phyloP scores from a whole-genome alignment of 2,888 invertebrate species.

The Eupithecia abbreviata region DNA sequence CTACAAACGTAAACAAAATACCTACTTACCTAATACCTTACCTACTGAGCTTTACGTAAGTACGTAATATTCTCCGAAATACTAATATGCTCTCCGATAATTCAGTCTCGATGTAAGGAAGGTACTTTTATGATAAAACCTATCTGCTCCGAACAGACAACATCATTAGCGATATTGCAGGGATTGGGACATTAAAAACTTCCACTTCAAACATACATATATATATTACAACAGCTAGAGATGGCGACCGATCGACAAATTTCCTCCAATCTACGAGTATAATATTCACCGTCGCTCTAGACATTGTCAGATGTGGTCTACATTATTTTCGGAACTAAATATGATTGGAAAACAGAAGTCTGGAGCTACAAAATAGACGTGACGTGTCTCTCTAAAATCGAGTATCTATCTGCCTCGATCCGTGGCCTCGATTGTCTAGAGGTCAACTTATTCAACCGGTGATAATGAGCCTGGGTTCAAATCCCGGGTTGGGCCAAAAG shows the following conservation, averaged over 20 bases:
- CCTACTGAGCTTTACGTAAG: background rate
- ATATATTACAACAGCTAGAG: background rate
- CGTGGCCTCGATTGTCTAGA: too few species aligned
- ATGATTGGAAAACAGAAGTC: background rate
- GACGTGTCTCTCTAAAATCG: background rate
- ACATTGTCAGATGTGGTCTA: background rate
- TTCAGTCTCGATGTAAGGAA: constrained; percentile 20
- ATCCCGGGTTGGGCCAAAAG: too few species aligned
- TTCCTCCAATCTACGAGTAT: background rate
- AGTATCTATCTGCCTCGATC: background rate
- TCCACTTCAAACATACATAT: background rate
- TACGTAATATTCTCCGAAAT: background rate
- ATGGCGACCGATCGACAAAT: background rate
- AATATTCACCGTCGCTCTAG: background rate
- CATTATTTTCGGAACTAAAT: background rate
- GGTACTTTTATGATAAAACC: background rate
- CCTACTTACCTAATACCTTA: background rate
- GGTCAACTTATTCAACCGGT: too few species aligned
- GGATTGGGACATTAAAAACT: background rate
- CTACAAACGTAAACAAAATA: background rate
- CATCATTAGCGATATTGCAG: constrained; percentile 6
- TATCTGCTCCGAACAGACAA: constrained; percentile 7
- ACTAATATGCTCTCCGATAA: background rate
- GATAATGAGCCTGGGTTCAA: too few species aligned
- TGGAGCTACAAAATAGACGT: background rate